phyloP scores from a whole-genome alignment of 53 echinoderm and acorn worm genomes.

The Apostichopus leukothele region DNA sequence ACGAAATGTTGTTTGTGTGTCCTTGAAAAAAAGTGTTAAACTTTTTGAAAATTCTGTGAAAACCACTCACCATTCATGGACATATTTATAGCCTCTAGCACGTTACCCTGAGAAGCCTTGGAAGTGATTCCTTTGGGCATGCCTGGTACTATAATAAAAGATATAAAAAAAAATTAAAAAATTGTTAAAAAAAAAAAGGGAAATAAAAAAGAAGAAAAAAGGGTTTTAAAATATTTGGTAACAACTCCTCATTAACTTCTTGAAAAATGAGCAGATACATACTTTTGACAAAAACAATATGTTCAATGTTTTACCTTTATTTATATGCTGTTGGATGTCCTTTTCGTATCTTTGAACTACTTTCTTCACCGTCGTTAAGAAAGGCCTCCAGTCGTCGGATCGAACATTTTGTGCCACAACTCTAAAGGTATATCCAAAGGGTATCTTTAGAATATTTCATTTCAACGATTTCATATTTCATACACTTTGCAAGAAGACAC shows the following conservation, averaged over 20 bases:
- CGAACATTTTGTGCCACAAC: slow-evolving; percentile 83
- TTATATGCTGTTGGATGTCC: slow-evolving; percentile 53
- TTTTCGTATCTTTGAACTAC: slow-evolving; percentile 60
- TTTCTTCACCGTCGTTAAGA: slow-evolving; percentile 71
- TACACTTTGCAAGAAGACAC: neutral
- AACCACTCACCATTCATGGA: slow-evolving; percentile 80
- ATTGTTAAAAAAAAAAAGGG: neutral
- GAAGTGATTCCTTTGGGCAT: slow-evolving; percentile 70
- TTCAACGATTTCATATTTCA: neutral
- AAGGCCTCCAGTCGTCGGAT: slow-evolving; percentile 80
- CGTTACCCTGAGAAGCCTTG: slow-evolving; percentile 80
- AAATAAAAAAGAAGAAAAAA: neutral
- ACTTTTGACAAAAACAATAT: no score
- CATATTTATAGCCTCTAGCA: slow-evolving; percentile 93
- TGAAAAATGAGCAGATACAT: no score
- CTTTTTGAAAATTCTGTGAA: no score
- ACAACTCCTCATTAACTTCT: no score
- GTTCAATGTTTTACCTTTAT: slow-evolving; percentile 21
- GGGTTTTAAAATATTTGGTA: neutral
- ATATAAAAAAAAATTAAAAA: neutral
- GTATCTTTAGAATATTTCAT: neutral
- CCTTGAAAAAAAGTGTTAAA: no score
- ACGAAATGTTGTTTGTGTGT: no score
- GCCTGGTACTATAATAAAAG: slow-evolving; percentile 55
- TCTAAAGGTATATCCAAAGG: slow-evolving; percentile 39